Evolutionary conservation across 1,140 invertebrate species (phyloP), one percentile per base, ranked within the genome.

Genomic region (Drosophila trapezifrons): DNA sequence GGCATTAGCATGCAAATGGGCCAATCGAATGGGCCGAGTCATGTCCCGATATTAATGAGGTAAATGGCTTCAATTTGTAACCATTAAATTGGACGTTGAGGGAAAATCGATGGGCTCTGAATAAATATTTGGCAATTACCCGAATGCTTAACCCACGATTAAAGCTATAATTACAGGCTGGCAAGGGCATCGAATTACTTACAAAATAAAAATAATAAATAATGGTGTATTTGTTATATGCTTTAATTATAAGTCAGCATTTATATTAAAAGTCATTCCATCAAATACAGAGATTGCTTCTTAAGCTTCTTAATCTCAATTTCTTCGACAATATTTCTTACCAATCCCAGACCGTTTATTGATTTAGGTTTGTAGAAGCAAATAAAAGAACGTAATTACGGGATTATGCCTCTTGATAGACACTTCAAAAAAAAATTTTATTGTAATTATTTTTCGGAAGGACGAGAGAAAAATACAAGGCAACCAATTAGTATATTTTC

Each of bases 61-160:
- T 42, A 70, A 77, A 59, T 58, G 38, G 43, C 54, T 32, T 45
- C 55, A 60, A 78, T 51, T 78, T 76, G 43, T 64, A 43, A 37
- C 52, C 51, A 77, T 76, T 71, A 46, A 42, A 43, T 49, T 40
- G 37, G 29, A 40, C 46, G 18, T 46, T 69, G 46, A 43, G 20
- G 38, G 25, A 42, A 74, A 74, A 74, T 74, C 70, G 71, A 64
- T 75, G 43, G 29, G 32, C 27, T 37, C 45, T 51, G 70, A 25
- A 72, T 51, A 64, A 74, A 75, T 75, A 75, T 74, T 75, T 43
- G 69, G 69, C 49, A 32, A 73, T 74, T 73, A 55, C 55, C 18
- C 5, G n/a, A 49, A 25, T 56, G 32, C 17, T 57, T 57, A 70
- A 47, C 64, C 67, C 22, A 18, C 67, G 25, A 57, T 47, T 57